Percentiles rank a stretch among this genome's conserved stretches.
Conservation (phyloP, 2,888 invertebrate species). For the Oxystoma pomonae region DNA sequence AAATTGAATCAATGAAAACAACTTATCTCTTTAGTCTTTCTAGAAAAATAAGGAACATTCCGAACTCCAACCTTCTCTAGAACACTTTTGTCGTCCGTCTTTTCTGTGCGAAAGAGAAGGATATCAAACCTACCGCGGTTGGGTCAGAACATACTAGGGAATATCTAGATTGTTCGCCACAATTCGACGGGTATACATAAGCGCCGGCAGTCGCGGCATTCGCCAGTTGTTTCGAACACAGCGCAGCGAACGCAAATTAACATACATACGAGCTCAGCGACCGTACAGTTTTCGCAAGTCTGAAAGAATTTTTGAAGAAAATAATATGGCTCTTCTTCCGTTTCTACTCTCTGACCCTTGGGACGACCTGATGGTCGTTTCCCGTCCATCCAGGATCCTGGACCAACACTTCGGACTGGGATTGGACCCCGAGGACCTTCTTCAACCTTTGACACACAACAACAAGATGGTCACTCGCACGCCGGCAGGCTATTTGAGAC, state of each 20-base stretch:
- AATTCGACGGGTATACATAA: not conserved
- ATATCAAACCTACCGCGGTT: not conserved
- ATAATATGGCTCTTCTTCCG: not conserved
- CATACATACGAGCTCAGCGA: not conserved
- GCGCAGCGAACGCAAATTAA: not conserved
- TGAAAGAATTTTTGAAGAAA: not conserved
- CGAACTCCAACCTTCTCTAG: not conserved
- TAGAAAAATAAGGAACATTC: not conserved
- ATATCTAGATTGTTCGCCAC: not conserved
- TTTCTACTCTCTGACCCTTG: not conserved
- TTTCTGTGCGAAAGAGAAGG: not conserved
- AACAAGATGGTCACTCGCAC: slow-evolving; percentile 7
- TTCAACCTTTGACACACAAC: slow-evolving; percentile 5
- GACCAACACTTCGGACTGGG: slow-evolving; percentile 13
- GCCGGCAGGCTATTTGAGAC: slow-evolving; percentile 20
- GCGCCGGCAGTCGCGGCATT: not conserved
- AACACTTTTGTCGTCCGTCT: not conserved
- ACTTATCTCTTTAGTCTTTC: not conserved
- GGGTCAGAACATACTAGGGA: not conserved
- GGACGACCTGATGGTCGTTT: not conserved
- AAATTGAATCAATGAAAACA: not conserved
- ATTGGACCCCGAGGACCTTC: slow-evolving; percentile 10
- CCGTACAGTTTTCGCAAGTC: not conserved
- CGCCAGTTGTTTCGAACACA: not conserved
- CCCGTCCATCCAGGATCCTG: slow-evolving; percentile 12